A percentile compares a stretch with the other conserved stretches of the same genome.
Conservation (phyloP, 2,888 invertebrate genomes). For the Corythucha ciliata region DNA sequence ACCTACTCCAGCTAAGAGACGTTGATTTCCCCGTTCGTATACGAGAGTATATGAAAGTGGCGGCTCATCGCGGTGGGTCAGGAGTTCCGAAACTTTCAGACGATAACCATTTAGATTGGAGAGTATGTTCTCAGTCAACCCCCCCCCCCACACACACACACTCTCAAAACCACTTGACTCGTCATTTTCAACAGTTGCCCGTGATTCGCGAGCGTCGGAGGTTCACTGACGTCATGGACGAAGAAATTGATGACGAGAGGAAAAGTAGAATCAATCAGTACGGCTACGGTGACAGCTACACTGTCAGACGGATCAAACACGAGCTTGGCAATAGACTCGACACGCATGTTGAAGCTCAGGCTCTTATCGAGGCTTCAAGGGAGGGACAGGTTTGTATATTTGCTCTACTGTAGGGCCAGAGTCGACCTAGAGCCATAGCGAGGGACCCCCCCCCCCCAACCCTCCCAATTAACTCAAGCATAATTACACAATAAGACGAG, state of each 20-base stretch:
- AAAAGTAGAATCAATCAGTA: constrained; percentile 71
- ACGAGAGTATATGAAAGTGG: constrained; percentile 91
- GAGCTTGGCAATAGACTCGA: constrained; percentile 79
- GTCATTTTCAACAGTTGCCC: constrained; percentile 52
- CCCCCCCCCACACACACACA: not conserved
- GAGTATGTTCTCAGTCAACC: constrained; percentile 47
- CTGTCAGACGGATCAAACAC: constrained; percentile 65
- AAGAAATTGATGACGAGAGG: constrained; percentile 86
- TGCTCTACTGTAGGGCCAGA: too few species aligned
- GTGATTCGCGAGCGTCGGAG: constrained; percentile 81
- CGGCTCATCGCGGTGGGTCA: constrained; percentile 58
- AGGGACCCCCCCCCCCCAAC: too few species aligned
- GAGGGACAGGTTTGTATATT: constrained; percentile 41
- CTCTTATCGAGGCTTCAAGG: constrained; percentile 63
- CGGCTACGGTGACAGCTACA: constrained; percentile 55
- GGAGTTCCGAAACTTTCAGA: constrained; percentile 41
- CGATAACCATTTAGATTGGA: constrained; percentile 50
- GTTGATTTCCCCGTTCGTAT: constrained; percentile 89
- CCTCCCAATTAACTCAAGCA: too few species aligned
- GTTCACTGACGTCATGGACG: constrained; percentile 91
- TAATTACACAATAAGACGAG: too few species aligned
- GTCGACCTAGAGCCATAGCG: too few species aligned
- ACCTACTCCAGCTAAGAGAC: constrained; percentile 85
- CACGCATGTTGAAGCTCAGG: constrained; percentile 79
- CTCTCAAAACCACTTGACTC: not conserved